These are phyloP conservation scores for Microplitis manilae DNA, from an alignment of 2,888 invertebrate genomes.

Conservation along the genomic window DNA sequence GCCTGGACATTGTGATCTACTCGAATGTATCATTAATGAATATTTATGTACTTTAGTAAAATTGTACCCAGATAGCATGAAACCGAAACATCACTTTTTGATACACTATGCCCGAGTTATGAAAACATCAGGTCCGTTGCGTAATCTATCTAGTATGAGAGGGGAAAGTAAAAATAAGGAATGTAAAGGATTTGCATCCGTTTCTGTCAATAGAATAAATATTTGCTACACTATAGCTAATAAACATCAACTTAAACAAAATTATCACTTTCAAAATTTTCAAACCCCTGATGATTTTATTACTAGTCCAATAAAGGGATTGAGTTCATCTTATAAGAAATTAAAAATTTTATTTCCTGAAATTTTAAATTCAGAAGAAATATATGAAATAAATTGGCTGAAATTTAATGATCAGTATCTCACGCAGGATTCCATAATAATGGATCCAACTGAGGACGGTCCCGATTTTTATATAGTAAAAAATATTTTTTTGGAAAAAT, in stretches of 20 bases:
- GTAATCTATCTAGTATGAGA: conserved; percentile 41
- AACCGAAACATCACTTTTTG: conserved; percentile 28
- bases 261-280: conserved; percentile 34
- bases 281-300: background rate
- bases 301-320: conserved; percentile 1
- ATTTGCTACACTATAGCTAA: conserved; percentile 42
- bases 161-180: conserved; percentile 44
- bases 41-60: conserved; percentile 31
- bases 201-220: conserved; percentile 37
- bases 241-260: conserved; percentile 32
- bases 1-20: conserved; percentile 24
- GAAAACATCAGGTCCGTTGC: conserved; percentile 40
- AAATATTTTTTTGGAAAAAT: background rate
- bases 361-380: background rate
- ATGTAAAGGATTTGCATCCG: conserved; percentile 26
- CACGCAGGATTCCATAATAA: background rate
- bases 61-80: conserved; percentile 35
- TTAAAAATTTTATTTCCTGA: background rate
- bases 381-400: conserved; percentile 6
- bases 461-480: background rate
- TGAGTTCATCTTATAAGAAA: background rate
- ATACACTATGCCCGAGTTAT: conserved; percentile 46
- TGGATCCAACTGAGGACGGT: conserved; percentile 3
- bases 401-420: conserved; percentile 7
- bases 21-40: conserved; percentile 33